Evolutionary conservation across 2,113 vertebrate species (phyloP).

Genomic region (Lucifuga dentata): DNA sequence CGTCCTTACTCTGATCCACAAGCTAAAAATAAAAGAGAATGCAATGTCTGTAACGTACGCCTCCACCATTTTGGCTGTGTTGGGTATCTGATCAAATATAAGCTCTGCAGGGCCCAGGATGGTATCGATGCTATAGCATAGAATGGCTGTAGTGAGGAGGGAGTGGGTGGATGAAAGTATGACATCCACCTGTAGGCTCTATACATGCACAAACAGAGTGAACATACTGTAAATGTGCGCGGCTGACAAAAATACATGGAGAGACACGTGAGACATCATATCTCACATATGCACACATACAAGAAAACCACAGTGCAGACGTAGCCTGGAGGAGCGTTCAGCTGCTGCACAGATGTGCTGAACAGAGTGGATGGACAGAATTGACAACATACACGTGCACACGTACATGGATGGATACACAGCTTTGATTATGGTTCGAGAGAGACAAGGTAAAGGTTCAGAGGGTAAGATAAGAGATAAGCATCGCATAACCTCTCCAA

Average conservation of each 20-base stretch:
- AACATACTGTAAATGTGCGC: neutral
- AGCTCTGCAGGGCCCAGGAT: conserved; percentile 27
- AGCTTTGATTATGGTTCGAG: conserved; percentile 30
- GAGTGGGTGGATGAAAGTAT: conserved; percentile 42
- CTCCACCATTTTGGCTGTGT: conserved; percentile 31
- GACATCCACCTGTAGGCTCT: conserved; percentile 42
- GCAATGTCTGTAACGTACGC: conserved; percentile 39
- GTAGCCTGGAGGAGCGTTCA: conserved; percentile 71
- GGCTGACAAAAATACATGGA: too few relatives aligned
- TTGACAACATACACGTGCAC: conserved; percentile 51
- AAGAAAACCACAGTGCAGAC: conserved; percentile 74
- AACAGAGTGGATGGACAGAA: conserved; percentile 47
- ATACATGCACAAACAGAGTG: too few relatives aligned
- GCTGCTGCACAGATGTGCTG: conserved; percentile 81
- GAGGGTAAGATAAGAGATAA: conserved; percentile 39
- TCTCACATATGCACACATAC: neutral
- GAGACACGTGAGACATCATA: conserved; percentile 13
- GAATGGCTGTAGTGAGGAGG: conserved; percentile 3
- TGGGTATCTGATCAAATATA: conserved; percentile 53
- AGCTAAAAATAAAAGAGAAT: conserved; percentile 71
- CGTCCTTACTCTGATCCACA: conserved; percentile 47
- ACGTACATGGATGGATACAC: conserved; percentile 43
- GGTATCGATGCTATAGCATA: conserved; percentile 16
- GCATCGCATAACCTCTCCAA: conserved; percentile 21
- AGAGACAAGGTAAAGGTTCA: conserved; percentile 41